Base-by-base conservation (phyloP, 2,888 invertebrate genomes). In the Erebia palarica region DNA sequence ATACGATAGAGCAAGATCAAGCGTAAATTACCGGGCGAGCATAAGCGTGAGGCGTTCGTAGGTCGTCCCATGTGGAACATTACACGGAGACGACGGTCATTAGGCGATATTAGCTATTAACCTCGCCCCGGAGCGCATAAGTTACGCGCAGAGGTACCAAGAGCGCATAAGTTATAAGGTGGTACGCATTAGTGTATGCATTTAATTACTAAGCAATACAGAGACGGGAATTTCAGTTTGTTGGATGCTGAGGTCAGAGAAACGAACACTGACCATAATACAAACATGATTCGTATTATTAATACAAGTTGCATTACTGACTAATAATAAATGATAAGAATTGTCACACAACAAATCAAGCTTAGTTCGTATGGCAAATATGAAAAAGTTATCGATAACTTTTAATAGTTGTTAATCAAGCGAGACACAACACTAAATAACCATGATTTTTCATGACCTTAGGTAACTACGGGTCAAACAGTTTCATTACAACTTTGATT, bases 91-190 rank as follows among this genome's bases (percentile, higher is more conserved):
- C 88, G 90, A 86, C 87, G 91, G 92, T 92, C 93, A 93, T 93
- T 93, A 93, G 90, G 85, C 90, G 89, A 90, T 93, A 93, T 93
- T 92, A 93, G 91, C 93, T 92, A 92, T 93, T 92, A 92, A 86
- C 91, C 87, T 87, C 86, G 84, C 88, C 88, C 86, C 83, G 79
- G 78, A 76, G 78, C 78, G 80, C 81, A 81, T 91, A 90, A 89
- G 86, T 90, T 88, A 88, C 86, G 82, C 58, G 63, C 66, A 65
- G 65, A 68, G 73, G 65, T 73, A 70, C 68, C 44, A 67, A 57
- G 61, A 67, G 63, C 57, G 70, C 67, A 70, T 70, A 70, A 70
- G 61, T 70, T 70, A 67, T 47, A 70, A 60, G 66, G 60, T 66
- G 61, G 66, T 61, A 66, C 53, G 70, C 66, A 57, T 67, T 67